phyloP scores from a whole-genome alignment of 2,113 vertebrate species.

The Hypocryptadius cinnamomeus region DNA sequence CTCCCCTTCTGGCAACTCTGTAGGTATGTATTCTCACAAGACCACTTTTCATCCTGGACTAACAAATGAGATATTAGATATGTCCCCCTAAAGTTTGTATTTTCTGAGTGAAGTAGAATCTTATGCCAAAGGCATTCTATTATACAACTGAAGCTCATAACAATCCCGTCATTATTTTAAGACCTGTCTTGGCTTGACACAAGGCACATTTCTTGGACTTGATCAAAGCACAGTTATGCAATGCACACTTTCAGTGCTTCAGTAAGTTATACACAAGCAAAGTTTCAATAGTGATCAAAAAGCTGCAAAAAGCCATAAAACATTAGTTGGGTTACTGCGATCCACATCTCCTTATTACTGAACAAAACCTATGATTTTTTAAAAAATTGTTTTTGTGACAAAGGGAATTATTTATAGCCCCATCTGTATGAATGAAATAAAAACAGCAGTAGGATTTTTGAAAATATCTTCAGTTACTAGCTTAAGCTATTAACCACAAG shows the following conservation, averaged over 20 bases:
- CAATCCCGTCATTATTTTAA: background rate
- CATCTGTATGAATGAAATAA: conserved; percentile 11
- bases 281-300: conserved; percentile 64
- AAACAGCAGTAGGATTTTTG: background rate
- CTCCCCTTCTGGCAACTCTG: background rate
- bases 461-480: background rate
- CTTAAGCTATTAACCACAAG: background rate
- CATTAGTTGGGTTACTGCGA: conserved; percentile 70
- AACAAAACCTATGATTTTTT: background rate
- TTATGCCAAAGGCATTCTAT: background rate
- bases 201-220: conserved; percentile 77
- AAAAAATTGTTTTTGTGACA: conserved; percentile 40
- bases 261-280: conserved; percentile 67
- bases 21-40: background rate
- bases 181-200: conserved; percentile 60
- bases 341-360: background rate
- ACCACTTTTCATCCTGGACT: background rate
- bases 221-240: conserved; percentile 65
- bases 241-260: conserved; percentile 53
- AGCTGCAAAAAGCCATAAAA: conserved; percentile 75
- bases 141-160: background rate
- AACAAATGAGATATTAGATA: background rate
- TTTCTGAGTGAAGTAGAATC: background rate
- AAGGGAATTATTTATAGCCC: conserved; percentile 52
- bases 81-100: background rate